phyloP scores from a whole-genome alignment of 2,113 vertebrate genomes.

The Tachysurus fulvidraco region DNA sequence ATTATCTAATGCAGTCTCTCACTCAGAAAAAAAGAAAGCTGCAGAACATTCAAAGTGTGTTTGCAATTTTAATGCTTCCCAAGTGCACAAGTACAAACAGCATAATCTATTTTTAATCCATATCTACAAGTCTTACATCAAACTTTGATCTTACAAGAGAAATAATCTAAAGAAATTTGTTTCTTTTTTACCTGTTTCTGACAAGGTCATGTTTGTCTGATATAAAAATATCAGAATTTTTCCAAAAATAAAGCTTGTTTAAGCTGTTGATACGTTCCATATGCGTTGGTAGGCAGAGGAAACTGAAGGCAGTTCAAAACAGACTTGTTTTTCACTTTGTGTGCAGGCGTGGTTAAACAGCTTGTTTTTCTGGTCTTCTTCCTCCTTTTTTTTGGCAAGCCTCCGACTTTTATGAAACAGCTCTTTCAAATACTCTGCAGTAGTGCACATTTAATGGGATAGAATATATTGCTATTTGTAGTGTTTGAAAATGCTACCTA shows the following conservation, averaged over 20 bases:
- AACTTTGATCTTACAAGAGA: neutral
- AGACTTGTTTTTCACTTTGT: neutral
- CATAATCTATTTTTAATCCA: too few species aligned
- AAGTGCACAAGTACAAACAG: neutral
- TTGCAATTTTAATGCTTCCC: neutral
- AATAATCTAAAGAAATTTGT: neutral
- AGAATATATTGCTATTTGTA: too few species aligned
- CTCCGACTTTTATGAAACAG: neutral
- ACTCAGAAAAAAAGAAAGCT: neutral
- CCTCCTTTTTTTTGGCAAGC: neutral
- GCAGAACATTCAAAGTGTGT: neutral
- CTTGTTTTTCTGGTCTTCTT: neutral
- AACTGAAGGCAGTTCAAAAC: neutral
- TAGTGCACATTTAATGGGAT: too few species aligned
- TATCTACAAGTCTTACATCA: neutral
- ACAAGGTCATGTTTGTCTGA: neutral
- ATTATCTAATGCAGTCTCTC: neutral
- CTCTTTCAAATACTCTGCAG: neutral
- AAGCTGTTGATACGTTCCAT: neutral
- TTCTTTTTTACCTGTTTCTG: slow-evolving; percentile 14
- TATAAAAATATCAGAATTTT: neutral
- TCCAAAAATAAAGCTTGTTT: neutral
- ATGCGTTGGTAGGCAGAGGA: neutral
- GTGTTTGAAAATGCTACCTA: too few species aligned
- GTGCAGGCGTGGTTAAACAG: neutral